These are phyloP conservation scores for Maniola jurtina DNA, from an alignment of 1,140 invertebrate genomes.

Conservation along the genomic window DNA sequence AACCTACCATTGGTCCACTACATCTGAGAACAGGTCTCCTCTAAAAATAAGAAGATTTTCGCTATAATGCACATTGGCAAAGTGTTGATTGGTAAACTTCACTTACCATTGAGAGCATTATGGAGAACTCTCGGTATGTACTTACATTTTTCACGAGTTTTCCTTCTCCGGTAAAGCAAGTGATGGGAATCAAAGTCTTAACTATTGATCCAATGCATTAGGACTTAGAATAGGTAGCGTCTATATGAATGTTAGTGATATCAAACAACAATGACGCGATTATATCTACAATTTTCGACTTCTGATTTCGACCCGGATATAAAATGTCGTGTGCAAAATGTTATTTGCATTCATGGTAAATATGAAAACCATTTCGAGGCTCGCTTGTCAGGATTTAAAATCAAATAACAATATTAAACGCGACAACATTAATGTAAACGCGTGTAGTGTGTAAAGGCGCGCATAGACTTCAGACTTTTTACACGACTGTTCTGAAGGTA, in stretches of 20 bases:
- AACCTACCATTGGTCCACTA: too few relatives aligned
- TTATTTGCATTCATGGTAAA: constrained; percentile 16
- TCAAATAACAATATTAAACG: constrained; percentile 45
- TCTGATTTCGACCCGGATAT: constrained; percentile 1
- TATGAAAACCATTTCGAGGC: constrained; percentile 15
- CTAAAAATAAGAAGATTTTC: too few relatives aligned
- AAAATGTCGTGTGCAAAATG: constrained; percentile 8
- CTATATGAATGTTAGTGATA: background rate
- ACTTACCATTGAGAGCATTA: too few relatives aligned
- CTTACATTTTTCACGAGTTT: too few relatives aligned
- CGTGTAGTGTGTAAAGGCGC: constrained; percentile 5
- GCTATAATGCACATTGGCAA: too few relatives aligned
- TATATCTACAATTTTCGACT: constrained; percentile 7
- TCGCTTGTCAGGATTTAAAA: constrained; percentile 37
- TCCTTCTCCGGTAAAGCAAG: too few relatives aligned
- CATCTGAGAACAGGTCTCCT: too few relatives aligned
- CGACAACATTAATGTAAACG: constrained; percentile 48
- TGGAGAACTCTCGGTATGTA: too few relatives aligned
- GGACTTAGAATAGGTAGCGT: too few relatives aligned
- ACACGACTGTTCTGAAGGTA: background rate
- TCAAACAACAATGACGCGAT: background rate
- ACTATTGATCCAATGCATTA: too few relatives aligned
- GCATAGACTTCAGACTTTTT: background rate
- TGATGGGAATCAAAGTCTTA: too few relatives aligned
- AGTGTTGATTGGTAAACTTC: too few relatives aligned